Evolutionary conservation across 2,888 invertebrate genomes (phyloP).

Genomic region (Leptopilina myrica): DNA sequence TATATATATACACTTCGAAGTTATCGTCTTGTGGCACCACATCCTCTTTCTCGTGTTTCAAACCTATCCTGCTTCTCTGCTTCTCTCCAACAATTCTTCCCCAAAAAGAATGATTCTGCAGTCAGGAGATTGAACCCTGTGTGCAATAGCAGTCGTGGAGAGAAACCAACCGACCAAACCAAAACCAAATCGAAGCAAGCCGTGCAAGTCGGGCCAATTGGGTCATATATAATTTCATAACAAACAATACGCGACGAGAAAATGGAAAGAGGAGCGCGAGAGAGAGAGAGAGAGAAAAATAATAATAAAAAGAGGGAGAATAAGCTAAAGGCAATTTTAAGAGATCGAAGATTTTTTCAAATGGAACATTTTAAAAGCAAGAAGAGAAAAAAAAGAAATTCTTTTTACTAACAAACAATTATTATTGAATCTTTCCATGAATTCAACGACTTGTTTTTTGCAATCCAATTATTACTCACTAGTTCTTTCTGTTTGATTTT

Average conservation of each 20-base stretch:
- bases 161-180: slow-evolving; percentile 23
- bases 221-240: slow-evolving; percentile 68
- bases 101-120: slow-evolving; percentile 48
- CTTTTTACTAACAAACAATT: slow-evolving; percentile 15
- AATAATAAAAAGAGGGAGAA: slow-evolving; percentile 34
- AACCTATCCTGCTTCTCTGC: slow-evolving; percentile 39
- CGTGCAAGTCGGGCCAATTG: slow-evolving; percentile 64
- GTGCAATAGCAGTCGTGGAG: slow-evolving; percentile 55
- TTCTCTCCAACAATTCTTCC: slow-evolving; percentile 29
- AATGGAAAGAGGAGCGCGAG: slow-evolving; percentile 44
- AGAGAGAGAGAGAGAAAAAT: slow-evolving; percentile 35
- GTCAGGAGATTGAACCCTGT: slow-evolving; percentile 56
- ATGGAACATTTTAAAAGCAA: neutral
- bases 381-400: neutral
- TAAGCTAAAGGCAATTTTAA: neutral
- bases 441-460: too few species aligned
- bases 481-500: too few species aligned
- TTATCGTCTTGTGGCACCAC: slow-evolving; percentile 52
- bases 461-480: too few species aligned
- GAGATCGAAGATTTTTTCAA: slow-evolving; percentile 43
- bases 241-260: slow-evolving; percentile 58
- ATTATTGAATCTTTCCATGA: neutral
- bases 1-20: slow-evolving; percentile 50
- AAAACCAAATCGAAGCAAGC: slow-evolving; percentile 52
- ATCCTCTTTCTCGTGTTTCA: slow-evolving; percentile 48